phyloP scores from a whole-genome alignment of 2,888 invertebrate species.

The Synergus umbraculus region DNA sequence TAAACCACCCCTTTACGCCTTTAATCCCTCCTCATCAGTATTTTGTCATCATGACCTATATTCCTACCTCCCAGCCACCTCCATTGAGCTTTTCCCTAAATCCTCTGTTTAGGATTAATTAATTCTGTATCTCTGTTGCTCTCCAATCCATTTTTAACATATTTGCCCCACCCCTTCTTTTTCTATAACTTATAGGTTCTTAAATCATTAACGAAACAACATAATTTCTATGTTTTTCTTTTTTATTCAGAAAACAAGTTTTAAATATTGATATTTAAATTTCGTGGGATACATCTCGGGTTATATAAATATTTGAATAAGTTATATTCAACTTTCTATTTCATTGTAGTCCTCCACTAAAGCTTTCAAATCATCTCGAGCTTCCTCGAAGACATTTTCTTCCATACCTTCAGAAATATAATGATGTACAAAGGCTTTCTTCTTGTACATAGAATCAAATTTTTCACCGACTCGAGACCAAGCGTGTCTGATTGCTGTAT shows the following conservation, averaged over 20 bases:
- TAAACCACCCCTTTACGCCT: too few species aligned
- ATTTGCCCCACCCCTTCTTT: too few species aligned
- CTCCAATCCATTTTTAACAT: too few species aligned
- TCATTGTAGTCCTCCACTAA: conserved; percentile 86
- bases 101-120: too few species aligned
- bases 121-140: too few species aligned
- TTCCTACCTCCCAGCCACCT: too few species aligned
- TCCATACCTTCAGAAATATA: conserved; percentile 91
- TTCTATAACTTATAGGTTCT: too few species aligned
- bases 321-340: conserved; percentile 78
- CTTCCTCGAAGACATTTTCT: conserved; percentile 90
- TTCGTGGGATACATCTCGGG: neutral
- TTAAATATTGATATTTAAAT: neutral
- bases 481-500: conserved; percentile 84
- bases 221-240: neutral
- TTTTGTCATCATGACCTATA: too few species aligned
- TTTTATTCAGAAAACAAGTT: neutral
- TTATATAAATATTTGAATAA: neutral
- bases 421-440: conserved; percentile 86
- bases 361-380: conserved; percentile 87
- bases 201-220: neutral
- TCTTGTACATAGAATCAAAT: conserved; percentile 85
- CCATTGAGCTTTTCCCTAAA: too few species aligned
- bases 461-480: conserved; percentile 84
- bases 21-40: too few species aligned